Percentiles rank a stretch among this genome's conserved stretches.
These are phyloP conservation scores for Myotis yumanensis DNA, from an alignment of 2,113 vertebrate species.

Conservation along the genomic window DNA sequence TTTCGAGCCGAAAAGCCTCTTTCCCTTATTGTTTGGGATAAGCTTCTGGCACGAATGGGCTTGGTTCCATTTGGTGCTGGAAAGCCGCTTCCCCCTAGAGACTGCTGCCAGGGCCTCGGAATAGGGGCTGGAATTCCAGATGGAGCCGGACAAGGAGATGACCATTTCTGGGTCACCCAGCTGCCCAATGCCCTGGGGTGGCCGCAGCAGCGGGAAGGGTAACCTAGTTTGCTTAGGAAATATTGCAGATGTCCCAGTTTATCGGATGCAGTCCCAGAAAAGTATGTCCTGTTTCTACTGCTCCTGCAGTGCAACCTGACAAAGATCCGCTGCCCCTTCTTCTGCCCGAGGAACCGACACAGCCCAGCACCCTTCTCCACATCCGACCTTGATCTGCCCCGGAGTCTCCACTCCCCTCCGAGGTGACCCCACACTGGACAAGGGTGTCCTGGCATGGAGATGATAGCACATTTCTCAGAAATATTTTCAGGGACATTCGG, in stretches of 20 bases:
- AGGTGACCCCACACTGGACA: not conserved
- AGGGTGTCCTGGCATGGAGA: not conserved
- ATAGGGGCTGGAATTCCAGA: constrained; percentile 73
- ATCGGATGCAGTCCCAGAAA: constrained; percentile 75
- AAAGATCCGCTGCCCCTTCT: not conserved
- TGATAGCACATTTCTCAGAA: not conserved
- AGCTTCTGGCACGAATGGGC: constrained; percentile 49
- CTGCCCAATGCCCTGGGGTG: constrained; percentile 78
- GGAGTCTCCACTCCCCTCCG: not conserved
- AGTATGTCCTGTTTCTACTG: constrained; percentile 71
- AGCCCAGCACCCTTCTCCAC: not conserved
- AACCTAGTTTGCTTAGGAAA: constrained; percentile 80
- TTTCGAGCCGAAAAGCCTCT: not conserved
- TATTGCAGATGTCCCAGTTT: constrained; percentile 78
- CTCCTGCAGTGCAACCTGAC: not conserved
- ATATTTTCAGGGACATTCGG: not conserved
- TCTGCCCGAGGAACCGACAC: not conserved
- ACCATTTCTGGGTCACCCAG: constrained; percentile 81
- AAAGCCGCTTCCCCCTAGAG: not conserved
- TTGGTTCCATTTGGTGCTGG: constrained; percentile 33
- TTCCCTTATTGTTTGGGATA: not conserved
- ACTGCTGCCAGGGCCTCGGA: constrained; percentile 24
- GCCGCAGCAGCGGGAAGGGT: constrained; percentile 72
- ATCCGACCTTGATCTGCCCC: not conserved
- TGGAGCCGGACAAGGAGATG: constrained; percentile 77